phyloP scores from a whole-genome alignment of 2,888 invertebrate species.

The Thymelicus lineola region DNA sequence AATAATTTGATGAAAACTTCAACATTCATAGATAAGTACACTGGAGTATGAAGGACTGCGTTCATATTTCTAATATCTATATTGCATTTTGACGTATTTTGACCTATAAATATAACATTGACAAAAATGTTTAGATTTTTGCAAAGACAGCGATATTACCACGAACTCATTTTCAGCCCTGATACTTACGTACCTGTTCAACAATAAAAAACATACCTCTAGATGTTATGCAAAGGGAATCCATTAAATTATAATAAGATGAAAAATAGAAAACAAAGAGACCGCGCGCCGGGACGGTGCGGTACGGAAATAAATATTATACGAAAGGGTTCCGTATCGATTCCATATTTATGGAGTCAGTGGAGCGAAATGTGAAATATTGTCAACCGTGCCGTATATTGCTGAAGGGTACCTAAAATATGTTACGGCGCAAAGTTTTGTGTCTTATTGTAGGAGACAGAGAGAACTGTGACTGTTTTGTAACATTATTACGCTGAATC shows the following conservation, averaged over 20 bases:
- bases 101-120: not conserved
- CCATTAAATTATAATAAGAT: slow-evolving; percentile 43
- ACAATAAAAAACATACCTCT: slow-evolving; percentile 10
- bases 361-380: slow-evolving; percentile 37
- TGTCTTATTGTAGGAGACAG: not conserved
- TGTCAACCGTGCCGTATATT: slow-evolving; percentile 18
- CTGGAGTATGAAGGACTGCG: too few relatives aligned
- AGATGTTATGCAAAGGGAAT: slow-evolving; percentile 36
- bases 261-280: slow-evolving; percentile 47
- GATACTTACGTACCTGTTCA: not conserved
- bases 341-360: slow-evolving; percentile 57
- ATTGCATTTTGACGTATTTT: too few relatives aligned
- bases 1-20: too few relatives aligned
- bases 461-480: too few relatives aligned
- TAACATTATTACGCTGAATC: too few relatives aligned
- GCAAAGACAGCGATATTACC: too few relatives aligned
- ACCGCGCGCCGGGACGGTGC: slow-evolving; percentile 38
- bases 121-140: too few relatives aligned
- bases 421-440: slow-evolving; percentile 15
- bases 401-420: slow-evolving; percentile 1
- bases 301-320: slow-evolving; percentile 52
- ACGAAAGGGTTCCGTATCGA: slow-evolving; percentile 55
- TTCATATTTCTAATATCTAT: too few relatives aligned
- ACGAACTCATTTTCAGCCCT: too few relatives aligned
- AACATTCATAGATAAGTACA: too few relatives aligned